phyloP scores from a whole-genome alignment of 1,140 invertebrate species.

The Cecropterus lyciades region DNA sequence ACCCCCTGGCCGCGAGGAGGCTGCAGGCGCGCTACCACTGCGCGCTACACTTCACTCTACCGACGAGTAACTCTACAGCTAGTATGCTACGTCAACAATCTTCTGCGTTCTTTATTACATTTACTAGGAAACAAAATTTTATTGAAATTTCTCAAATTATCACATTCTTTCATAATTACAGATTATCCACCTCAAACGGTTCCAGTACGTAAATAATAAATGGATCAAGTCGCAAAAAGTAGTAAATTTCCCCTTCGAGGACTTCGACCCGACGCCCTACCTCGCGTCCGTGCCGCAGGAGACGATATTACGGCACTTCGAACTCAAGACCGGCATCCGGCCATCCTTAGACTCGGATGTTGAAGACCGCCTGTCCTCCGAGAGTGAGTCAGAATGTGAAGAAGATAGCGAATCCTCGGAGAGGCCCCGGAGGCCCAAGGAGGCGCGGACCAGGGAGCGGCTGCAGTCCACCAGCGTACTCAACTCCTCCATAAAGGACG shows the following conservation, averaged over 20 bases:
- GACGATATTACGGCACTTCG: constrained; percentile 87
- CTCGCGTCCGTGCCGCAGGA: constrained; percentile 91
- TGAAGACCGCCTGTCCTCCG: constrained; percentile 45
- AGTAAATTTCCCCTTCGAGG: constrained; percentile 93
- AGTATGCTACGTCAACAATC: too few relatives aligned
- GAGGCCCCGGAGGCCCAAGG: constrained; percentile 38
- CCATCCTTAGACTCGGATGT: constrained; percentile 1
- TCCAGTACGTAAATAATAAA: constrained; percentile 94
- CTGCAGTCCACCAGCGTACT: constrained; percentile 88
- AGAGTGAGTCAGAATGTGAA: constrained; percentile 1
- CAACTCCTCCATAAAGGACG: constrained; percentile 87
- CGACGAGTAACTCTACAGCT: too few relatives aligned
- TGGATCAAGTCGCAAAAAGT: constrained; percentile 98
- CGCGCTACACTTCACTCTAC: too few relatives aligned
- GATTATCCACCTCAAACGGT: constrained; percentile 95
- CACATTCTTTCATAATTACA: too few relatives aligned
- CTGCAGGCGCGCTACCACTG: too few relatives aligned
- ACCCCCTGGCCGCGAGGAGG: too few relatives aligned
- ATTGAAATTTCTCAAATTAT: too few relatives aligned
- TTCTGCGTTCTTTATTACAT: too few relatives aligned
- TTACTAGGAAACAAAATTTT: too few relatives aligned
- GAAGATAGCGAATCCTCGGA: constrained; percentile 10
- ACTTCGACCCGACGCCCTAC: constrained; percentile 93
- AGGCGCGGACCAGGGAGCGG: constrained; percentile 70
- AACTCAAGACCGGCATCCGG: constrained; percentile 64